Percentiles rank a stretch among this genome's conserved stretches.
phyloP scores from a whole-genome alignment of 2,797 vertebrate genomes.

The Smutsia gigantea region DNA sequence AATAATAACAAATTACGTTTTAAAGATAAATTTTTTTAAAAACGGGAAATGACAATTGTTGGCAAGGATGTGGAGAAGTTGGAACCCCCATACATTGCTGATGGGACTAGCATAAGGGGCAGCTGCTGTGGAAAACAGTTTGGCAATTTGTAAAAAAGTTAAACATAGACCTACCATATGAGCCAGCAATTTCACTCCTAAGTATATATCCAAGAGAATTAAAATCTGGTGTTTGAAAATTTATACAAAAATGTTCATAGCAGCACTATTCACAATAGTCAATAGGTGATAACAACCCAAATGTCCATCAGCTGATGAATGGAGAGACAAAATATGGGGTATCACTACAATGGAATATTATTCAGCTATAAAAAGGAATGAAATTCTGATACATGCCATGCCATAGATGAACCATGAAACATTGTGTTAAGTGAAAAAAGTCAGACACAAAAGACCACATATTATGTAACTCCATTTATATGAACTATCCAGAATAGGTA shows the following conservation, averaged over 20 bases:
- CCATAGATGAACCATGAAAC: not conserved
- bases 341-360: not conserved
- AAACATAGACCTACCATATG: not conserved
- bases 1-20: not conserved
- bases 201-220: not conserved
- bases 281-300: not conserved
- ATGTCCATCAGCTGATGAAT: too few relatives aligned
- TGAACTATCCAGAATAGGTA: not conserved
- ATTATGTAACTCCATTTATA: not conserved
- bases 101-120: too few relatives aligned
- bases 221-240: not conserved
- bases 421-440: not conserved
- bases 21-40: not conserved
- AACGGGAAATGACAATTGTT: not conserved
- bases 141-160: not conserved
- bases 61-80: not conserved
- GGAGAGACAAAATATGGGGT: not conserved
- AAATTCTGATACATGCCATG: not conserved
- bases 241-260: not conserved
- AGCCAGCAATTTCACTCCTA: not conserved
- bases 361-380: not conserved
- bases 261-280: not conserved
- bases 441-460: not conserved
- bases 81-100: fast-evolving
- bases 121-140: not conserved